Evolutionary conservation across 53 echinoderm and acorn worm species (phyloP).

Genomic region (Astropecten irregularis): DNA sequence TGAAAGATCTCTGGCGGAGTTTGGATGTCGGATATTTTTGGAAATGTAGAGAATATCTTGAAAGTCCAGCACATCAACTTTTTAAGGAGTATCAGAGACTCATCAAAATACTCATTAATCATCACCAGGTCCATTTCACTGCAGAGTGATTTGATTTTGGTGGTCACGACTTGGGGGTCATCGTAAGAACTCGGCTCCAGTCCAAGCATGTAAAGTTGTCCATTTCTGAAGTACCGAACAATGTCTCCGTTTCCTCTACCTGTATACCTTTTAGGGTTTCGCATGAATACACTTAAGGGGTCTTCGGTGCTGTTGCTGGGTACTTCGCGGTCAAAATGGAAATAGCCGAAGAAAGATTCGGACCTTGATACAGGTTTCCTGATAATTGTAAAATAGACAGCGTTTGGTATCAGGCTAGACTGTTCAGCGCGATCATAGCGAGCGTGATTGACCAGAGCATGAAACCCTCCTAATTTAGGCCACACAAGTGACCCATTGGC

Average conservation of each 20-base stretch:
- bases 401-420: conserved; percentile 57
- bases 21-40: background rate
- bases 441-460: conserved; percentile 69
- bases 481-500: background rate
- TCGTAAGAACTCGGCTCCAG: conserved; percentile 46
- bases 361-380: conserved; percentile 71
- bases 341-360: conserved; percentile 79
- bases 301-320: background rate
- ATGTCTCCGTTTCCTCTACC: background rate
- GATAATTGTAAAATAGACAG: conserved; percentile 74
- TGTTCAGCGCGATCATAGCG: conserved; percentile 60
- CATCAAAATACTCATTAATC: conserved; percentile 38
- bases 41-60: conserved; percentile 39
- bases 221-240: conserved; percentile 58
- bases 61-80: conserved; percentile 26
- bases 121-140: conserved; percentile 4
- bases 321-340: conserved; percentile 30
- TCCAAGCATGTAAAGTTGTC: conserved; percentile 71
- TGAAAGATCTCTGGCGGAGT: background rate
- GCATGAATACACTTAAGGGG: conserved; percentile 59
- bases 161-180: background rate
- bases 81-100: conserved; percentile 28
- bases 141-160: background rate
- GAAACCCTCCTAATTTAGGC: conserved; percentile 42
- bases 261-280: conserved; percentile 56